Conservation (phyloP, 2,888 invertebrate genomes). For the Diaperis boleti region DNA sequence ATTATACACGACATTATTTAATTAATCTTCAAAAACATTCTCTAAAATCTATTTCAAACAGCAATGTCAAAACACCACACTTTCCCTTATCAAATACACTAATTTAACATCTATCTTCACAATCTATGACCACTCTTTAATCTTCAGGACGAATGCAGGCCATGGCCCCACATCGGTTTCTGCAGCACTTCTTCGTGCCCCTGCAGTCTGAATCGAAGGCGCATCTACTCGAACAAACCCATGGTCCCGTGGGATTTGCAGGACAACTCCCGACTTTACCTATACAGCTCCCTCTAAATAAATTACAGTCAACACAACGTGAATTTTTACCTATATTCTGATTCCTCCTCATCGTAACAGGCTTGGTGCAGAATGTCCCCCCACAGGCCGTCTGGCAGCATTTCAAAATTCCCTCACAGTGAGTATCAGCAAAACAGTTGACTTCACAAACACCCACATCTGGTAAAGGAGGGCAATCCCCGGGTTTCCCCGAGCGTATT, state of each 20-base stretch:
- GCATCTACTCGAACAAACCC: constrained; percentile 47
- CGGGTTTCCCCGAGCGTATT: constrained; percentile 20
- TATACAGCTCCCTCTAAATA: constrained; percentile 29
- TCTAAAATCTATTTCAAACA: no score
- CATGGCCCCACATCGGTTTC: constrained; percentile 41
- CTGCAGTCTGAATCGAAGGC: constrained; percentile 42
- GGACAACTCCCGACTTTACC: constrained; percentile 32
- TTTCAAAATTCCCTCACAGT: constrained; percentile 30
- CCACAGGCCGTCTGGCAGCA: constrained; percentile 37
- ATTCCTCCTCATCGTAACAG: constrained; percentile 11
- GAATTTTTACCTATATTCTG: constrained; percentile 19
- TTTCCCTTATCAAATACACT: no score
- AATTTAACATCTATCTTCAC: no score
- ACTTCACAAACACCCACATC: constrained; percentile 34
- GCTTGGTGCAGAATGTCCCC: constrained; percentile 29
- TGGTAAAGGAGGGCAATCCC: constrained; percentile 34
- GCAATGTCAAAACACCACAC: no score
- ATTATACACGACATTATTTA: no score
- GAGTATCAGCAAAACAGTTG: constrained; percentile 28
- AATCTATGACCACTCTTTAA: no score
- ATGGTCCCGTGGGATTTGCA: constrained; percentile 37
- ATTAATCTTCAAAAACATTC: no score
- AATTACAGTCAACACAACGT: not conserved
- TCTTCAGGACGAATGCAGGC: constrained; percentile 32
- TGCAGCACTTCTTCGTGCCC: constrained; percentile 46